Evolutionary conservation across 1,140 invertebrate genomes (phyloP).

Genomic region (Heliconius eleuchia): DNA sequence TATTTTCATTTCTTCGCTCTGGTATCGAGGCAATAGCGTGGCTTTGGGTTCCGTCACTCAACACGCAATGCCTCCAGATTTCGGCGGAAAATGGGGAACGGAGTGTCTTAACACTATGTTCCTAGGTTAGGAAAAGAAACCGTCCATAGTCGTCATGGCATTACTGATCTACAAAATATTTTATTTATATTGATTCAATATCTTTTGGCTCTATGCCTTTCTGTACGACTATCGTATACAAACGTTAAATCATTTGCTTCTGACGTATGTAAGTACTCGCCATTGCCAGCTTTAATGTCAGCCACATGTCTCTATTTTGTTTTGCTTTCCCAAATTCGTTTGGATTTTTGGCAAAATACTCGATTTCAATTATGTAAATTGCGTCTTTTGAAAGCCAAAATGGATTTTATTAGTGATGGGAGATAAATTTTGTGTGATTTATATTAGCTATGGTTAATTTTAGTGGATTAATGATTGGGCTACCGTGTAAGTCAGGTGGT

Average conservation of each 20-base stretch:
- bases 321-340: slow-evolving; percentile 9
- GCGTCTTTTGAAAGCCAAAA: slow-evolving; percentile 26
- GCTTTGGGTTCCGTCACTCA: too few species aligned
- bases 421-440: not conserved
- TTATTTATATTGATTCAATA: not conserved
- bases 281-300: slow-evolving; percentile 14
- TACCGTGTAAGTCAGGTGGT: too few species aligned
- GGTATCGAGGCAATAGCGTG: too few species aligned
- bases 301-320: slow-evolving; percentile 15
- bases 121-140: too few species aligned
- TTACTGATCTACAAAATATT: not conserved
- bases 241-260: slow-evolving; percentile 18
- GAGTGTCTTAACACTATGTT: too few species aligned
- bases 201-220: slow-evolving; percentile 12
- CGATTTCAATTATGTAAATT: slow-evolving; percentile 32
- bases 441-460: too few species aligned
- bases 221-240: slow-evolving; percentile 16
- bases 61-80: too few species aligned
- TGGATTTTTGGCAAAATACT: slow-evolving; percentile 32
- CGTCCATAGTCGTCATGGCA: too few species aligned
- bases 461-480: too few species aligned
- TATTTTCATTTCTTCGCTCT: too few species aligned
- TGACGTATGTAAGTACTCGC: not conserved
- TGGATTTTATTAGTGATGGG: not conserved
- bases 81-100: too few species aligned